Base-by-base conservation (phyloP, 2,888 invertebrate species). In the Drosophila helvetica region DNA sequence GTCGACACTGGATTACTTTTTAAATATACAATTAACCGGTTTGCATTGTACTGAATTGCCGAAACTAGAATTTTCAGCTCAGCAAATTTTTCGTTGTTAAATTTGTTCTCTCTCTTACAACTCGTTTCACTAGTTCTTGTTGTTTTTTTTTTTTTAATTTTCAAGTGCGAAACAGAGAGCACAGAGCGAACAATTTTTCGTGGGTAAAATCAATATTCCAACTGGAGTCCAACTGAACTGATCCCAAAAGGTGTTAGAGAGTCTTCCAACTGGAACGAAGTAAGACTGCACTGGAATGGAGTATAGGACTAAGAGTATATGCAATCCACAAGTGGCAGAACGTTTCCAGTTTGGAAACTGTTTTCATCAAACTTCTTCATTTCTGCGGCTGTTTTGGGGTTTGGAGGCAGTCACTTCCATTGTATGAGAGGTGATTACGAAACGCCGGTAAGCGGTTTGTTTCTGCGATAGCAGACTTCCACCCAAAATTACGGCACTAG, bases 11-110 rank as follows among this genome's bases (percentile, higher is more conserved):
- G n/a, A 7, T n/a, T 46, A 27, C 45, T 38, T 47, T 47, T 27
- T 25, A 47, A 52, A 46, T 43, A 55, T 50, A 42, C 53, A 71
- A 75, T 78, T 69, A 87, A 87, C 80, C 82, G 83, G 80, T 81
- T 81, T 62, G 18, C 38, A 33, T 64, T 53, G n/a, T 38, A 42
- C 48, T 55, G 50, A 64, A 65, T 65, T 57, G 59, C 43, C 64
- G 51, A 76, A 82, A 79, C 74, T 53, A 38, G 80, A 69, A 64
- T 38, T 38, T 42, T 66, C 46, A 64, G 30, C 52, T 10, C 47
- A 51, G 22, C 22, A 22, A 22, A 22, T 22, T 22, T 55, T 53
- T 48, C 19, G 25, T 10, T 10, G 15, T 27, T 18, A 54, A 10
- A 22, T 22, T 33, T 12, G 18, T n/a, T 18, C 38, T 52, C 52